These are phyloP conservation scores for Lipotes vexillifer DNA, from an alignment of 2,113 vertebrate genomes.

Conservation along the genomic window DNA sequence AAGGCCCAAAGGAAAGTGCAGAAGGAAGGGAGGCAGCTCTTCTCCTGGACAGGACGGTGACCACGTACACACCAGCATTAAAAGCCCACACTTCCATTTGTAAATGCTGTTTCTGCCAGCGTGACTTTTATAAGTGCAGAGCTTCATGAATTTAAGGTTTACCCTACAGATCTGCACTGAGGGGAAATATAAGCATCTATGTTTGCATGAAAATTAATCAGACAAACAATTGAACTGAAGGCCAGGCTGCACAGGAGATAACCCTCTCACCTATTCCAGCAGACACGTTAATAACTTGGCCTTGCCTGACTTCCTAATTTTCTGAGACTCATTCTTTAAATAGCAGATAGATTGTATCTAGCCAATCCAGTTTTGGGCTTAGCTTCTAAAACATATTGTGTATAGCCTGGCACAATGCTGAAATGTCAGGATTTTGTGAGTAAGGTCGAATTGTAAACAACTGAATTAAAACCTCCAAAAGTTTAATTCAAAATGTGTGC, in stretches of 20 bases:
- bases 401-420: not conserved
- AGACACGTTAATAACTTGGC: constrained; percentile 67
- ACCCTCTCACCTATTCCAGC: constrained; percentile 37
- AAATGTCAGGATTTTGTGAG: constrained; percentile 30
- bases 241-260: constrained; percentile 25
- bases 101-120: not conserved
- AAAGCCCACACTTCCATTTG: not conserved
- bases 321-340: constrained; percentile 63
- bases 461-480: constrained; percentile 27
- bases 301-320: constrained; percentile 60
- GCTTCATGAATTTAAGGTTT: not conserved
- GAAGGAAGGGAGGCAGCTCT: fast-evolving
- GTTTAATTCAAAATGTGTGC: not conserved
- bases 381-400: not conserved
- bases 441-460: constrained; percentile 22
- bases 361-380: not conserved
- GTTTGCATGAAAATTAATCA: constrained; percentile 51
- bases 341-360: constrained; percentile 40
- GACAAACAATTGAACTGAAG: constrained; percentile 35
- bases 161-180: not conserved
- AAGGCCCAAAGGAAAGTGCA: not conserved
- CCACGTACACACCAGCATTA: fast-evolving
- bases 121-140: not conserved
- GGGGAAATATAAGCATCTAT: not conserved
- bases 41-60: not conserved